Conservation (phyloP, 1,140 invertebrate genomes). For the Sitodiplosis mosellana region DNA sequence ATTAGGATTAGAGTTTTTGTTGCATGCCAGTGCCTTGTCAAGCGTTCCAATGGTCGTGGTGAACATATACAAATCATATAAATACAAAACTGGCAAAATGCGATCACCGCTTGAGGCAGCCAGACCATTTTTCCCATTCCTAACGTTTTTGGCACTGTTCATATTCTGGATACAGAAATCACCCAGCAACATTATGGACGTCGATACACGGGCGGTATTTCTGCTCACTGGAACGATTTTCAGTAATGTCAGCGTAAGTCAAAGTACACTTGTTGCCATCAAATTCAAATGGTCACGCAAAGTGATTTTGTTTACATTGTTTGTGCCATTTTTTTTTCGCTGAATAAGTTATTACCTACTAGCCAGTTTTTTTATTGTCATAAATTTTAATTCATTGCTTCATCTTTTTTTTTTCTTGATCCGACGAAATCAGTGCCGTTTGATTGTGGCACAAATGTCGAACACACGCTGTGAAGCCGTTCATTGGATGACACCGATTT, state of each 20-base stretch:
- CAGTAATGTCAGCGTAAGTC: constrained; percentile 84
- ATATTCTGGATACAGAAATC: constrained; percentile 63
- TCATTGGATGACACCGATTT: constrained; percentile 65
- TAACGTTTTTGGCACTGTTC: constrained; percentile 50
- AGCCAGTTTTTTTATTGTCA: no score
- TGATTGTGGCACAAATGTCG: constrained; percentile 96
- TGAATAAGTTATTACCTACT: no score
- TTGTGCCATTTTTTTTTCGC: background rate
- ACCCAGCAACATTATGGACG: constrained; percentile 53
- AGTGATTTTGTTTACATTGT: background rate
- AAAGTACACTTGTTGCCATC: constrained; percentile 1
- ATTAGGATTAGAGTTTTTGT: constrained; percentile 59
- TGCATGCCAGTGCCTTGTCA: constrained; percentile 67
- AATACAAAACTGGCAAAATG: constrained; percentile 68
- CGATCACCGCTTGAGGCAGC: constrained; percentile 50
- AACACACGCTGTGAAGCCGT: constrained; percentile 66
- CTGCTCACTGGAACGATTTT: constrained; percentile 79
- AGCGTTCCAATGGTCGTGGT: constrained; percentile 73
- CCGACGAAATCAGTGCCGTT: constrained; percentile 51
- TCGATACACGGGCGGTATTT: constrained; percentile 67
- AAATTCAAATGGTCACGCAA: background rate
- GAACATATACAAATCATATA: constrained; percentile 74
- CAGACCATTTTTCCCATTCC: constrained; percentile 64
- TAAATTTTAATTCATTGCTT: background rate
- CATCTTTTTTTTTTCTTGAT: background rate